These are phyloP conservation scores for Mimumesa dahlbomi DNA, from an alignment of 2,888 invertebrate genomes.

Conservation along the genomic window DNA sequence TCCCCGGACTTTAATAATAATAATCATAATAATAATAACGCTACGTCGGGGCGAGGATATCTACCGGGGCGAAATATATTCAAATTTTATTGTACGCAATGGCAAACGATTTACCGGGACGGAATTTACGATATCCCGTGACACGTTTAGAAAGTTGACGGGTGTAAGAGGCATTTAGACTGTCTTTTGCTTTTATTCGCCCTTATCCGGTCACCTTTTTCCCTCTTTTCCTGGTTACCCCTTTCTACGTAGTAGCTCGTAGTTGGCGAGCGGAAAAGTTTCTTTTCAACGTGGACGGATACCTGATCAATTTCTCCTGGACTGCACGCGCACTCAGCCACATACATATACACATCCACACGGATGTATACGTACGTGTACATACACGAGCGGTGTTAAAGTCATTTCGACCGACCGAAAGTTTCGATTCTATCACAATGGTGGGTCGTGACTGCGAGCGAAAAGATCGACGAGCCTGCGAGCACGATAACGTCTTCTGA, in stretches of 20 bases:
- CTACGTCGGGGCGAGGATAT: too few species aligned
- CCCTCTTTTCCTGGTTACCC: conserved; percentile 24
- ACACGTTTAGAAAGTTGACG: conserved; percentile 38
- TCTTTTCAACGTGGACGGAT: conserved; percentile 19
- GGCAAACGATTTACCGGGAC: too few species aligned
- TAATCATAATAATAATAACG: too few species aligned
- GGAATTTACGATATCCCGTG: too few species aligned
- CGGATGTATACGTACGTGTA: too few species aligned
- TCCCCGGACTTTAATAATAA: too few species aligned
- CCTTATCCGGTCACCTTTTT: conserved; percentile 5
- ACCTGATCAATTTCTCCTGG: conserved; percentile 39
- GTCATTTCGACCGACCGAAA: conserved; percentile 14
- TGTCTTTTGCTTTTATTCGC: conserved; percentile 31
- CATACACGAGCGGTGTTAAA: too few species aligned
- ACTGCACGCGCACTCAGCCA: conserved; percentile 6
- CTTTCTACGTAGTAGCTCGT: conserved; percentile 11
- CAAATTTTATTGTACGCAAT: too few species aligned
- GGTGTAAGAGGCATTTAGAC: conserved; percentile 42
- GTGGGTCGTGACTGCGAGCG: background rate
- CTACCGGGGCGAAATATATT: too few species aligned
- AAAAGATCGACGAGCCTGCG: background rate
- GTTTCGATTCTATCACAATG: conserved; percentile 29
- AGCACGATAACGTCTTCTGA: background rate
- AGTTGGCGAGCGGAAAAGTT: conserved; percentile 43
- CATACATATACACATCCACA: too few species aligned